A percentile compares a stretch with the other conserved stretches of the same genome.
These are phyloP conservation scores for Scolopax mira DNA, from an alignment of 2,113 vertebrate species.

Conservation along the genomic window DNA sequence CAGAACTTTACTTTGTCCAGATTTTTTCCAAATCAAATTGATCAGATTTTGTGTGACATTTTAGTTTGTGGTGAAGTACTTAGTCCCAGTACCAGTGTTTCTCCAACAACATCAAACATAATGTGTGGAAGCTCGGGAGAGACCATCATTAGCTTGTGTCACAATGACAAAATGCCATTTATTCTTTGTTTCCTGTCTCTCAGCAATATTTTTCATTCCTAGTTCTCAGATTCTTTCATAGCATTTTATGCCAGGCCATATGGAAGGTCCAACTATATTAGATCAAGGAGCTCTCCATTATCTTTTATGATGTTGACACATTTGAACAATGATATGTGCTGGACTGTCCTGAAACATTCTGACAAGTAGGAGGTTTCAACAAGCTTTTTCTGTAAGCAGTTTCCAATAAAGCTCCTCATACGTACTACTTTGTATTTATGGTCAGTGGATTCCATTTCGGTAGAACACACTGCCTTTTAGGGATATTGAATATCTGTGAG, in stretches of 20 bases:
- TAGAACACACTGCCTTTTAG: neutral
- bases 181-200: neutral
- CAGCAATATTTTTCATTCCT: neutral
- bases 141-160: neutral
- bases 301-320: neutral
- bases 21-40: neutral
- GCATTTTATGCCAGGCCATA: neutral
- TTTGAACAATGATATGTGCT: neutral
- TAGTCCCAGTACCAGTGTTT: neutral
- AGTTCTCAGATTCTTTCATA: conserved; percentile 12
- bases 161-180: neutral
- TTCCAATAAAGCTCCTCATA: neutral
- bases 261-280: neutral
- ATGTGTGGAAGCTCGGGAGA: neutral
- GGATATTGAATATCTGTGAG: neutral
- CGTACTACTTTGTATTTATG: neutral
- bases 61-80: neutral
- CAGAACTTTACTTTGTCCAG: neutral
- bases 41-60: neutral
- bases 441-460: neutral
- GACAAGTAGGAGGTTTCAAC: neutral
- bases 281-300: neutral
- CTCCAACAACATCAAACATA: neutral
- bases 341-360: neutral
- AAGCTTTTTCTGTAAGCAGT: neutral